Evolutionary conservation across 2,797 vertebrate species (phyloP).

Genomic region (Hybognathus amarus): DNA sequence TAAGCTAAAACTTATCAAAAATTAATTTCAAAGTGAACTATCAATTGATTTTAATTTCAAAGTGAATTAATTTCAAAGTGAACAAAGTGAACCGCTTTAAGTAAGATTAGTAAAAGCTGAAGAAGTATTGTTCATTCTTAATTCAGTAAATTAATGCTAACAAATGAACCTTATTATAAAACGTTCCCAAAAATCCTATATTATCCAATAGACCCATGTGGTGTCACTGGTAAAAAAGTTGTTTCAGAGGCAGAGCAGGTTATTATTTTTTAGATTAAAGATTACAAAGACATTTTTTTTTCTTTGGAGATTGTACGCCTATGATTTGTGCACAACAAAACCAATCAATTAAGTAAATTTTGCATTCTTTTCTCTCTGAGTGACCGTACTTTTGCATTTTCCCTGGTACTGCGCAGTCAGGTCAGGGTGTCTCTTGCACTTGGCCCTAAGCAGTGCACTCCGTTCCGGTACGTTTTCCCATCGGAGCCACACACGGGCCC

Average conservation of each 20-base stretch:
- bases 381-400: constrained; percentile 86
- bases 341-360: neutral
- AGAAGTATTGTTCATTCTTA: too few relatives aligned
- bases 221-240: neutral
- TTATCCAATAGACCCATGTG: neutral
- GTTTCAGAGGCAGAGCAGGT: neutral
- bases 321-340: neutral
- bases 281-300: neutral
- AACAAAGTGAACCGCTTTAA: too few relatives aligned
- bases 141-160: too few relatives aligned
- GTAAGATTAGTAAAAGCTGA: too few relatives aligned
- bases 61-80: too few relatives aligned
- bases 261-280: neutral
- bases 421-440: constrained; percentile 86
- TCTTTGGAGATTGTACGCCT: neutral
- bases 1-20: too few relatives aligned
- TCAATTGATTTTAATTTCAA: too few relatives aligned
- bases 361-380: neutral
- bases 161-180: too few relatives aligned
- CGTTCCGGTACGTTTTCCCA: constrained; percentile 87
- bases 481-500: constrained; percentile 86
- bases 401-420: constrained; percentile 89
- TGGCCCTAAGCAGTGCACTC: constrained; percentile 86
- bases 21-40: too few relatives aligned
- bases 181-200: neutral